Conservation (phyloP, 2,113 vertebrate species). For the Cervus canadensis region DNA sequence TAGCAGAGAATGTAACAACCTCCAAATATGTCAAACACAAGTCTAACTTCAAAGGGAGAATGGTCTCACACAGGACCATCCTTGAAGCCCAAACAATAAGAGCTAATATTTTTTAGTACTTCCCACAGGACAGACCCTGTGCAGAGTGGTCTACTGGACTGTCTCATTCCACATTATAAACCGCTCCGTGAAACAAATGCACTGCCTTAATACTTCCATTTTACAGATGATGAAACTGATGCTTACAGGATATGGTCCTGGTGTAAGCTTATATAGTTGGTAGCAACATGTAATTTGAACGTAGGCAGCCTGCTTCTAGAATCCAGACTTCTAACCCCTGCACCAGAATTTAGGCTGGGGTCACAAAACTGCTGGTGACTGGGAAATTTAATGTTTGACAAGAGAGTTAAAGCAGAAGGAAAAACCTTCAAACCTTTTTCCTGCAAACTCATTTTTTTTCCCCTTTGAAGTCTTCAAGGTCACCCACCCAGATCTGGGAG, state of each 20-base stretch:
- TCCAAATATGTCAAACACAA: background rate
- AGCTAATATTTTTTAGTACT: background rate
- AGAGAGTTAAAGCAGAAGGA: background rate
- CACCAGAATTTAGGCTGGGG: background rate
- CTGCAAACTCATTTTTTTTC: background rate
- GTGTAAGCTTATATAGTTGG: background rate
- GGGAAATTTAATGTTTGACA: background rate
- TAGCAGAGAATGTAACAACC: background rate
- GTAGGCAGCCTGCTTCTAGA: background rate
- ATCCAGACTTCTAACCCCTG: background rate
- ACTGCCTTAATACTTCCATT: background rate
- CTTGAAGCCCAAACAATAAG: background rate
- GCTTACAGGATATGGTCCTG: background rate
- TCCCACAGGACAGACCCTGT: background rate
- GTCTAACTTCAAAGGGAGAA: background rate
- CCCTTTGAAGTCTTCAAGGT: constrained; percentile 20
- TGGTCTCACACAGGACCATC: background rate
- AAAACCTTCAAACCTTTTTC: background rate
- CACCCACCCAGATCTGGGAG: background rate
- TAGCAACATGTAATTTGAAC: background rate
- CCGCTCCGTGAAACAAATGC: background rate
- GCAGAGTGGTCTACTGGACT: background rate
- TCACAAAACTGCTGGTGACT: background rate
- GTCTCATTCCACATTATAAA: background rate
- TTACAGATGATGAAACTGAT: background rate